Conservation (phyloP, 2,113 vertebrate genomes). For the Gavia stellata region DNA sequence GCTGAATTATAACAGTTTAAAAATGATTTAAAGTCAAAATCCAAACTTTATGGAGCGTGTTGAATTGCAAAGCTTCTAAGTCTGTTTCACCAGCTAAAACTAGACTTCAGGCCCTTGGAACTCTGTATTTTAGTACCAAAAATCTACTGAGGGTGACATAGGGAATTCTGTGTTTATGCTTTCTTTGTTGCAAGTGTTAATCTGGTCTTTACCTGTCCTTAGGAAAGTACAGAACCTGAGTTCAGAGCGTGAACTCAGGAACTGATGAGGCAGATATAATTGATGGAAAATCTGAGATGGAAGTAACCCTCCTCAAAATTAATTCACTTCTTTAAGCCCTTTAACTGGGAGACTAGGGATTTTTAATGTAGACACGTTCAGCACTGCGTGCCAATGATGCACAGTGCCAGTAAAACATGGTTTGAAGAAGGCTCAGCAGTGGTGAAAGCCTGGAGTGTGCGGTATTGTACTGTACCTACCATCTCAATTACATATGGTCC, state of each 20-base stretch:
- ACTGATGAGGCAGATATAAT: not conserved
- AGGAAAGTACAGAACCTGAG: not conserved
- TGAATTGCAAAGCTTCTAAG: not conserved
- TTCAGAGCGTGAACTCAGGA: not conserved
- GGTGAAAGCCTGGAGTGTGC: not conserved
- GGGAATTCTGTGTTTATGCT: not conserved
- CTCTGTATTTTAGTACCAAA: not conserved
- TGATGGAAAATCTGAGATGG: not conserved
- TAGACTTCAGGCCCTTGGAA: not conserved
- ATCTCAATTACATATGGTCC: not conserved
- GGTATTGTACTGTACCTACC: not conserved
- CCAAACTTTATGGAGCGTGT: not conserved
- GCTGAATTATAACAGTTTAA: not conserved
- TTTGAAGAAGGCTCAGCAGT: not conserved
- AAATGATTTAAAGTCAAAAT: not conserved
- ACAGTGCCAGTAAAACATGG: not conserved
- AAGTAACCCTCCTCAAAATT: not conserved
- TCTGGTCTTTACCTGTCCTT: not conserved
- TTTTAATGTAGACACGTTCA: fast-evolving
- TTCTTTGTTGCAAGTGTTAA: not conserved
- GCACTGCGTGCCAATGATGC: not conserved
- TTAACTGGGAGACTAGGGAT: not conserved
- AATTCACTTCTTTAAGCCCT: not conserved
- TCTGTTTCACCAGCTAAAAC: not conserved
- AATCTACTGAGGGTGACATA: not conserved